Conservation (phyloP, 2,113 vertebrate genomes). For the Oceanodroma tethys region DNA sequence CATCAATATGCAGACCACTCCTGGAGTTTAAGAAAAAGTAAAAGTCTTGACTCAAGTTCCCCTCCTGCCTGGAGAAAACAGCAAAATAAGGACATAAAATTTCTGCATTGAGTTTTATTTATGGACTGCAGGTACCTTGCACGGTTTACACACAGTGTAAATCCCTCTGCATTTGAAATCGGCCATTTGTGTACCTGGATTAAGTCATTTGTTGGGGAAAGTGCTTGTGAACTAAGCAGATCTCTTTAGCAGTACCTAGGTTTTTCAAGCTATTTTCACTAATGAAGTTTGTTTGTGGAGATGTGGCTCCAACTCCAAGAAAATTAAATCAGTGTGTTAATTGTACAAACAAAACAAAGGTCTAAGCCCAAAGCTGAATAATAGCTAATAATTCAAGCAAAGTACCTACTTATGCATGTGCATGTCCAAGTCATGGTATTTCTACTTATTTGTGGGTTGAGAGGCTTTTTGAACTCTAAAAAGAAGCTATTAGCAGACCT, state of each 20-base stretch:
- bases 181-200: neutral
- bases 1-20: neutral
- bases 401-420: fast-evolving
- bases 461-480: neutral
- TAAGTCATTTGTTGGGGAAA: neutral
- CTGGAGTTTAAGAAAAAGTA: neutral
- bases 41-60: neutral
- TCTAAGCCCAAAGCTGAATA: neutral
- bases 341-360: neutral
- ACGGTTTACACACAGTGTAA: neutral
- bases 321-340: neutral
- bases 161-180: neutral
- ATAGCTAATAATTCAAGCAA: neutral
- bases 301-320: neutral
- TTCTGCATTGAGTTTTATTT: neutral
- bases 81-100: neutral
- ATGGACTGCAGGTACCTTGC: neutral
- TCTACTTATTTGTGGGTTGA: neutral
- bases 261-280: neutral
- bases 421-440: neutral
- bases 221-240: neutral
- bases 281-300: neutral
- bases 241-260: neutral
- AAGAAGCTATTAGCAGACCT: neutral
- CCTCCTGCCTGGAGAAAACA: neutral